Conservation (phyloP, 1,140 invertebrate species). For the Caenorhabditis latens region DNA sequence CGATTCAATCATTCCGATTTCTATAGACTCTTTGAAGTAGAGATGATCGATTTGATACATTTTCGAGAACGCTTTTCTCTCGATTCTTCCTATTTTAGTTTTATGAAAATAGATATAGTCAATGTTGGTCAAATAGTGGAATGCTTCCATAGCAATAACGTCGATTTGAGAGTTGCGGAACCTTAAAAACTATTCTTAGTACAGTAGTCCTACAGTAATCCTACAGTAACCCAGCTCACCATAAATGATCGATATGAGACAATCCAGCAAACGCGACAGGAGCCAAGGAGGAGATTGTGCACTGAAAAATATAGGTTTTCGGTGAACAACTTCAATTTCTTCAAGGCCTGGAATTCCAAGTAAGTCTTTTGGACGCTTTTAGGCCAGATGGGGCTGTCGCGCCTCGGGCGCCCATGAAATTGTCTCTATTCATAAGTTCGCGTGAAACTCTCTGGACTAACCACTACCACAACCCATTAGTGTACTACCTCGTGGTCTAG, state of each 20-base stretch:
- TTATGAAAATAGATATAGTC: constrained; percentile 41
- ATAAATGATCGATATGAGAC: constrained; percentile 25
- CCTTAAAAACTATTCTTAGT: background rate
- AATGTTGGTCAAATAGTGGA: constrained; percentile 44
- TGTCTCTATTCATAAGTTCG: no score
- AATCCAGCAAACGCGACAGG: constrained; percentile 32
- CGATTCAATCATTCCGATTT: constrained; percentile 38
- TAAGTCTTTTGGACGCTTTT: no score
- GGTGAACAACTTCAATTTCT: no score
- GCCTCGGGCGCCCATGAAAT: no score
- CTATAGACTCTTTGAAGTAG: constrained; percentile 14
- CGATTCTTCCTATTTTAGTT: constrained; percentile 34
- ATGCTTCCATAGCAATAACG: constrained; percentile 32
- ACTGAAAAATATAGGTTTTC: constrained; percentile 6
- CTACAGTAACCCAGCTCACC: background rate
- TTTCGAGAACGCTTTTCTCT: constrained; percentile 27
- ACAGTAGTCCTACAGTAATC: no score
- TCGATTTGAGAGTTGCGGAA: constrained; percentile 31
- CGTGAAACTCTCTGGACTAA: no score
- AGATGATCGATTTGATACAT: constrained; percentile 49
- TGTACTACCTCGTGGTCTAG: no score
- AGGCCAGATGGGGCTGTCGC: no score
- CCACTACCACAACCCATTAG: no score
- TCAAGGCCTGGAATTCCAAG: no score
- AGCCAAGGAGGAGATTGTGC: constrained; percentile 6